A percentile compares a stretch with the other conserved stretches of the same genome.
These are phyloP conservation scores for Alviniconcha strummeri DNA, from an alignment of 2,888 invertebrate species.

Conservation along the genomic window DNA sequence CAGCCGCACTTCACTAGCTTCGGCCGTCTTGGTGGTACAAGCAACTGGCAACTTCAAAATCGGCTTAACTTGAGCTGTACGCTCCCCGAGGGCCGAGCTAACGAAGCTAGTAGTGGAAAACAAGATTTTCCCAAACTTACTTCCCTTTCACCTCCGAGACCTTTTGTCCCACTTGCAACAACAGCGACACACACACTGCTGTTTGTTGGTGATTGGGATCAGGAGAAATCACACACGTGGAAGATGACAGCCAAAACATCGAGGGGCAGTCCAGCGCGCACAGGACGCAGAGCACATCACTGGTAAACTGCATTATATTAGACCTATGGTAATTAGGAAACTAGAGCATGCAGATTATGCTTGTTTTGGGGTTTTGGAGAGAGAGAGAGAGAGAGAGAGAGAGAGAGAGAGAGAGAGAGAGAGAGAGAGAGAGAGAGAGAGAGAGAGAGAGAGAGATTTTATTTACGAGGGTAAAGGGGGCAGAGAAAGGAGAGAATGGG, in stretches of 20 bases:
- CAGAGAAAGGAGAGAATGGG: no score
- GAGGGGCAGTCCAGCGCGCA: neutral
- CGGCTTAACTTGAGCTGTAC: neutral
- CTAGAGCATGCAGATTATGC: neutral
- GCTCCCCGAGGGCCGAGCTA: neutral
- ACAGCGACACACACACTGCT: slow-evolving; percentile 5
- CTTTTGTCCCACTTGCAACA: neutral
- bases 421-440: no score
- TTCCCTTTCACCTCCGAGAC: neutral
- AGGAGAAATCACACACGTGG: neutral
- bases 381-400: no score
- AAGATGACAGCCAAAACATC: neutral
- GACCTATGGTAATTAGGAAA: neutral
- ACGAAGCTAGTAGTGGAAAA: neutral
- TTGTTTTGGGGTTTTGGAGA: neutral
- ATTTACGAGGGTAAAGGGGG: no score
- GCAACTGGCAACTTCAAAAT: neutral
- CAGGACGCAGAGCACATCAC: no score
- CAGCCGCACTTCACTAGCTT: neutral
- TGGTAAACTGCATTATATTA: neutral
- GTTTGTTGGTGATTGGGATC: neutral
- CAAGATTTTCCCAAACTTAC: slow-evolving; percentile 1
- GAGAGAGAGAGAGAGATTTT: no score
- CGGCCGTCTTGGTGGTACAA: neutral
- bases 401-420: no score